phyloP scores from a whole-genome alignment of 2,113 vertebrate genomes.

The Nestor notabilis region DNA sequence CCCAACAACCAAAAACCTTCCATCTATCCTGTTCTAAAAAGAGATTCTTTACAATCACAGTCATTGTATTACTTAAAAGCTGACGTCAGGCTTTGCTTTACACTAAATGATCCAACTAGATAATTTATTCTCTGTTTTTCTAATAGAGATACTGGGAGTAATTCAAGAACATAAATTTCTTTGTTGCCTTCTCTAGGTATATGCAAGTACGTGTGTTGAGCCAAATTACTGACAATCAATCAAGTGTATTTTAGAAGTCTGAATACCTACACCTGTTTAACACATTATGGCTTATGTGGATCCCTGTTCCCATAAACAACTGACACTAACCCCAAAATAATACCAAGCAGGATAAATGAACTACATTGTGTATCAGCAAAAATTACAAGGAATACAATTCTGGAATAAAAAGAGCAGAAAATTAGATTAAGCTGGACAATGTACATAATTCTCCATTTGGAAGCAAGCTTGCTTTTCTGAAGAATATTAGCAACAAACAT shows the following conservation, averaged over 20 bases:
- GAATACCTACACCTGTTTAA: background rate
- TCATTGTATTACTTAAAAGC: background rate
- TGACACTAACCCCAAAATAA: background rate
- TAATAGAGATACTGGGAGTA: background rate
- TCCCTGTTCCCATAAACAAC: background rate
- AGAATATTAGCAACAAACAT: background rate
- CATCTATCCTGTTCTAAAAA: background rate
- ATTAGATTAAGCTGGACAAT: background rate
- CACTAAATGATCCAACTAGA: background rate
- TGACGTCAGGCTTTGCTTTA: background rate
- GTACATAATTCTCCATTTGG: background rate
- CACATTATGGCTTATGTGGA: fast-evolving
- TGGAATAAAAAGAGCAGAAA: background rate
- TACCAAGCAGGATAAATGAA: background rate
- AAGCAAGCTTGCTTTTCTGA: background rate
- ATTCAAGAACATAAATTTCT: background rate
- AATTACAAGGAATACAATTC: background rate
- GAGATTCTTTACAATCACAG: background rate
- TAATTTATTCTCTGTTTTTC: background rate
- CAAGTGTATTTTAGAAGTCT: background rate
- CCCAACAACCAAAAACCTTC: background rate
- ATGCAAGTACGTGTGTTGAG: background rate
- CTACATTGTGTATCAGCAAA: background rate
- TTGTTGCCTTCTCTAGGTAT: background rate
- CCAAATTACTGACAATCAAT: background rate